phyloP scores from a whole-genome alignment of 1,140 invertebrate genomes.

The Aphelenchoides besseyi region DNA sequence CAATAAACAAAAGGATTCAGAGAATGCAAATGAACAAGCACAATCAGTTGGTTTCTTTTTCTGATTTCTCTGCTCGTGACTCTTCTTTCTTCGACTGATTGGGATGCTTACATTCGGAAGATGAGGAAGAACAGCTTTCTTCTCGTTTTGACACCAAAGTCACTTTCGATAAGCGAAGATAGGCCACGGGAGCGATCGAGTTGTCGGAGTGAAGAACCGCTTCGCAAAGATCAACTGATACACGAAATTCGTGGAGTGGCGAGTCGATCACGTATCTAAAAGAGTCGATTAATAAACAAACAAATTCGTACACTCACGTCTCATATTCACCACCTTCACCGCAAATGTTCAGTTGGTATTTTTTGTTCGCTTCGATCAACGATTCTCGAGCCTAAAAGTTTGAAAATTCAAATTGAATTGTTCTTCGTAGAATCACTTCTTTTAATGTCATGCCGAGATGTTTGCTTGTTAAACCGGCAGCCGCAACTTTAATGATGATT shows the following conservation, averaged over 20 bases:
- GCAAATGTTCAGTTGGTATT: conserved; percentile 80
- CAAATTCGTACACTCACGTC: conserved; percentile 56
- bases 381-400: conserved; percentile 70
- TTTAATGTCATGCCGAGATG: conserved; percentile 83
- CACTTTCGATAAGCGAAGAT: conserved; percentile 37
- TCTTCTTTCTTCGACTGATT: conserved; percentile 3
- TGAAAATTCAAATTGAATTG: background rate
- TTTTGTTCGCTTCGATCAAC: conserved; percentile 63
- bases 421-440: conserved; percentile 71
- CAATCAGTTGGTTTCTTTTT: background rate
- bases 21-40: background rate
- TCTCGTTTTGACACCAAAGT: conserved; percentile 24
- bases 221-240: conserved; percentile 25
- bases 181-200: conserved; percentile 37
- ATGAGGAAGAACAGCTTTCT: background rate
- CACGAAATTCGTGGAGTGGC: conserved; percentile 38
- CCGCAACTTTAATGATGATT: conserved; percentile 82
- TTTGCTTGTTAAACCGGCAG: conserved; percentile 72
- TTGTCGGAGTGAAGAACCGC: conserved; percentile 32
- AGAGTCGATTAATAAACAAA: conserved; percentile 68
- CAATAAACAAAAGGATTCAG: background rate
- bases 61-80: background rate
- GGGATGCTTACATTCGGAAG: background rate
- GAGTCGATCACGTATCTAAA: conserved; percentile 39
- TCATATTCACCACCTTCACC: conserved; percentile 92